Evolutionary conservation across 1,140 invertebrate genomes (phyloP), one percentile per base, ranked within the genome.

Genomic region (Saccostrea cuccullata): DNA sequence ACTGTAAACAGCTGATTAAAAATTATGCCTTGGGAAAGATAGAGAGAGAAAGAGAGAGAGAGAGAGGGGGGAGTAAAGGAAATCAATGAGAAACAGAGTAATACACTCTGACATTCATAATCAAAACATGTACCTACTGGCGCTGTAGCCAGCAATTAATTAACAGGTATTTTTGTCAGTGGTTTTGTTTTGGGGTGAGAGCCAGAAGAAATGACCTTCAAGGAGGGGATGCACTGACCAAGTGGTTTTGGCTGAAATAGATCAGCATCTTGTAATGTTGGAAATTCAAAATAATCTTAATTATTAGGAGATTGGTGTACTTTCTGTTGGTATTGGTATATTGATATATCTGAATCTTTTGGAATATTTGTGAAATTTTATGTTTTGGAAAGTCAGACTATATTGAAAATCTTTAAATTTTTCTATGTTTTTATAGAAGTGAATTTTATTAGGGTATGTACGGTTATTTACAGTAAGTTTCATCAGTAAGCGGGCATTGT

Each of bases 91-190:
- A 77, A 36, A 26, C 70, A 77, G 70, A 77, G 30, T 13, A 30
- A 13, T 30, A 36, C 30, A 12, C 30, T 15, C 70, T 17, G 30
- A 30, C 15, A 36, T 26, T 73, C 23, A 73, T 73, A 73, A 36
- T 26, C 12, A 13, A n/a, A 73, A 36, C 30, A 36, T 77, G 70
- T 77, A 77, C 13, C 30, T 36, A 77, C 23, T 36, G 70, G 70
- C 70, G 30, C 23, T 30, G 26, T 26, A 77, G 70, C 70, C 70
- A 77, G 23, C 70, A 77, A 77, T 77, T 36, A 77, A 77, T 77
- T 36, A 77, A 0, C 47, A 47, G 47, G 47, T 36, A 36, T 77
- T 11, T 77, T 77, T 30, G 26, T 15, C 26, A 30, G 23, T 77
- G 26, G 26, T 26, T 36, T 64, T 64, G 23, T 36, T 30, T 77